Evolutionary conservation across 2,888 invertebrate species (phyloP), one percentile per base, ranked within the genome.

Genomic region (Sphaeridia pumilis): DNA sequence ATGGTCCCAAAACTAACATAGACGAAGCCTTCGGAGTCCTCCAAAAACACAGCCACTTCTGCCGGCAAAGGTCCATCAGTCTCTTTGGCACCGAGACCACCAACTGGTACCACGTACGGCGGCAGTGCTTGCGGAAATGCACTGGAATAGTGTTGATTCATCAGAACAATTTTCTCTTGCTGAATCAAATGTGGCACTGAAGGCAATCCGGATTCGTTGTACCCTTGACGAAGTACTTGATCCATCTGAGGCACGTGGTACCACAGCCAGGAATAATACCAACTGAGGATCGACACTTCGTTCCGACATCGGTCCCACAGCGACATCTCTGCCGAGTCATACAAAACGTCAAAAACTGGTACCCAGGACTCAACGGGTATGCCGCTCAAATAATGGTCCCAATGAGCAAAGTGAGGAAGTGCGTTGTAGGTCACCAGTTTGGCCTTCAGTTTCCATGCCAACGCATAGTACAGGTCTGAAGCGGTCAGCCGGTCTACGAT

Each of bases 1-100:
- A 43, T 36, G 12, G 26, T 35, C 25, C 50, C 50, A 36, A 50
- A 50, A 36, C 50, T 50, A 21, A 50, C 27, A 38, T 50, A 50
- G 21, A 50, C 38, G 36, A 50, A 50, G 1, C 50, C 50, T 4
- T 42, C 49, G 20, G 44, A 44, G 12, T 38, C 45, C 5, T 34
- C n/a, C n/a, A n/a, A n/a, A n/a, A n/a, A n/a, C n/a, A n/a, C n/a
- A n/a, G n/a, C n/a, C n/a, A n/a, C n/a, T n/a, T n/a, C n/a, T n/a
- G n/a, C n/a, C n/a, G n/a, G n/a, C n/a, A n/a, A n/a, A n/a, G n/a
- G n/a, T n/a, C n/a, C n/a, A n/a, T n/a, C n/a, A n/a, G n/a, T n/a
- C n/a, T n/a, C n/a, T n/a, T n/a, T 5, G 5, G 17, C 38, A 5
- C 17, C 17, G 4, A 49, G 26, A 10, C 49, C 49, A 21, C 49